phyloP scores from a whole-genome alignment of 2,113 vertebrate genomes.

The Rafetus swinhoei region DNA sequence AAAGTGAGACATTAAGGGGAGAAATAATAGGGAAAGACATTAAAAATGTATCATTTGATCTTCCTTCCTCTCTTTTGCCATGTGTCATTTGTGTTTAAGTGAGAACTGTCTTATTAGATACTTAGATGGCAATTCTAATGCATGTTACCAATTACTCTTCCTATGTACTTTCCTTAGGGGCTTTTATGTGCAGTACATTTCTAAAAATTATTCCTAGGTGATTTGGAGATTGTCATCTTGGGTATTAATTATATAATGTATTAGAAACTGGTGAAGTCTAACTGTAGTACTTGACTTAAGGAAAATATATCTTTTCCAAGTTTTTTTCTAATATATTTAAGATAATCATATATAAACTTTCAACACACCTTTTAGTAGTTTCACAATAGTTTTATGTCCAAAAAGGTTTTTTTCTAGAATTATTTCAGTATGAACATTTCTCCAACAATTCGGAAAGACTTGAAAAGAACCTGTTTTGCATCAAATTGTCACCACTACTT shows the following conservation, averaged over 20 bases:
- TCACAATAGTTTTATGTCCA: neutral
- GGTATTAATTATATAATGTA: neutral
- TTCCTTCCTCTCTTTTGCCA: neutral
- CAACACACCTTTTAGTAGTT: neutral
- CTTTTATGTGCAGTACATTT: neutral
- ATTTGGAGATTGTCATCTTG: neutral
- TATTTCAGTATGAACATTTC: neutral
- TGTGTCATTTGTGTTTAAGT: neutral
- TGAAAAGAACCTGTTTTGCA: neutral
- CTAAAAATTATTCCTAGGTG: neutral
- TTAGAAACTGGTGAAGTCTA: neutral
- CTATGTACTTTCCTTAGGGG: neutral
- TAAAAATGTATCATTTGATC: neutral
- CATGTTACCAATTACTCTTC: neutral
- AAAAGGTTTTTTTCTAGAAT: neutral
- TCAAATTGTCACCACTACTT: slow-evolving; percentile 45
- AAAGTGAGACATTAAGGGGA: neutral
- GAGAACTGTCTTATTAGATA: neutral
- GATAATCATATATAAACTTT: neutral
- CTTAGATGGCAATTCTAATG: neutral
- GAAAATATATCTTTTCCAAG: neutral
- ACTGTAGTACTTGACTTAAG: neutral
- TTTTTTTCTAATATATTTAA: neutral
- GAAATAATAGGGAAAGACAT: neutral
- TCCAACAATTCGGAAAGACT: neutral